A percentile compares a stretch with the other conserved stretches of the same genome.
phyloP scores from a whole-genome alignment of 2,113 vertebrate genomes.

The Bothrops jararaca region DNA sequence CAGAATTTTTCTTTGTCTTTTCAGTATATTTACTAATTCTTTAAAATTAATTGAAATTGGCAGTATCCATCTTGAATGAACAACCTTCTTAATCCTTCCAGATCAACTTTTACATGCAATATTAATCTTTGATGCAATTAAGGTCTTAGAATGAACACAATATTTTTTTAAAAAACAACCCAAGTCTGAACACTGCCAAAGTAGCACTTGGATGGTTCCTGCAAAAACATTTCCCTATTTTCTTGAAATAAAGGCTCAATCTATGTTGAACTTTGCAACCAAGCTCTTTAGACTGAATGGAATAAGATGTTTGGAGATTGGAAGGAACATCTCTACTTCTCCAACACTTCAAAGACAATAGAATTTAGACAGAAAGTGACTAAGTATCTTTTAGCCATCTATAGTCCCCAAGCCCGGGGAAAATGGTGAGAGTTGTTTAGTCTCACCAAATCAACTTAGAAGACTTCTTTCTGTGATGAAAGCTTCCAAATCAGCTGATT shows the following conservation, averaged over 20 bases:
- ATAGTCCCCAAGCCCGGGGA: neutral
- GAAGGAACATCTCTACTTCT: neutral
- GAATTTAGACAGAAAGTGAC: accelerated
- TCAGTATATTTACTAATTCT: neutral
- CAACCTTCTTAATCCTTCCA: neutral
- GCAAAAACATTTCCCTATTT: conserved; percentile 10
- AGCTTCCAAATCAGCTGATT: neutral
- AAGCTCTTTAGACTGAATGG: neutral
- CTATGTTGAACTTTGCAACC: neutral
- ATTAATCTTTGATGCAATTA: neutral
- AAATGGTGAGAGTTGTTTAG: conserved; percentile 23
- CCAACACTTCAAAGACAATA: neutral
- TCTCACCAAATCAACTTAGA: neutral
- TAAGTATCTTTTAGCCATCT: conserved; percentile 11
- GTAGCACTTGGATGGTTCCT: neutral
- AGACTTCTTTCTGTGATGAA: neutral
- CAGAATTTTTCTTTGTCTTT: neutral
- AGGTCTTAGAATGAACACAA: neutral
- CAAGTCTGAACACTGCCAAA: conserved; percentile 2
- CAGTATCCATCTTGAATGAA: too few species aligned
- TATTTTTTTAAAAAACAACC: conserved; percentile 2
- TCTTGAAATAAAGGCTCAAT: neutral
- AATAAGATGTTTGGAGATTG: accelerated
- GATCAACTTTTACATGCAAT: neutral
- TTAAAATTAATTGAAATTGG: neutral